Percentiles rank a stretch among this genome's conserved stretches.
phyloP scores from a whole-genome alignment of 2,113 vertebrate genomes.

The Falcunculus frontatus region DNA sequence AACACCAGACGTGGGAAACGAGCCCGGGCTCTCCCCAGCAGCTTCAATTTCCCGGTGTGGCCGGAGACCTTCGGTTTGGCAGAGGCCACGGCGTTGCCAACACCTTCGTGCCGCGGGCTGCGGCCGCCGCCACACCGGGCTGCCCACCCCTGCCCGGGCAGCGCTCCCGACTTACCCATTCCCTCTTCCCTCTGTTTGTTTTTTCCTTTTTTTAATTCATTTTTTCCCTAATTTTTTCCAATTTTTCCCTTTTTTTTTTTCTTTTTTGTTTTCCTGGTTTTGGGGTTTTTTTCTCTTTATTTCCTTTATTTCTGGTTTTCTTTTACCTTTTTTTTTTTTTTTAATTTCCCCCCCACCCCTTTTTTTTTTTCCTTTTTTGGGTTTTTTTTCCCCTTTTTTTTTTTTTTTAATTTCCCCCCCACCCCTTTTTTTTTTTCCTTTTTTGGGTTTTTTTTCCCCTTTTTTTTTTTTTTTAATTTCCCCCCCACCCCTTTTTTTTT shows the following conservation, averaged over 20 bases:
- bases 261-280: not conserved
- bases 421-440: too few relatives aligned
- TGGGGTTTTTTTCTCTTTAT: too few relatives aligned
- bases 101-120: not conserved
- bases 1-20: not conserved
- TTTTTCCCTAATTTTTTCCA: accelerated
- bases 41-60: not conserved
- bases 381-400: too few relatives aligned
- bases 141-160: not conserved
- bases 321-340: not conserved
- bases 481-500: too few relatives aligned
- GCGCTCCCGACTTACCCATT: not conserved
- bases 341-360: too few relatives aligned
- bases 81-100: not conserved
- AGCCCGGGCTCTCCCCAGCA: not conserved
- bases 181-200: accelerated
- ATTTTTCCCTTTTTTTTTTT: accelerated
- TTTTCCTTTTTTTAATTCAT: accelerated
- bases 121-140: not conserved
- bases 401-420: too few relatives aligned
- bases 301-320: not conserved
- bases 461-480: too few relatives aligned
- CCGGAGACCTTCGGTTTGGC: not conserved
- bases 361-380: not conserved
- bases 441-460: too few relatives aligned